Conservation (phyloP, 37 sponge, comb jelly and placozoan genomes). For the Tethya wilhelma region DNA sequence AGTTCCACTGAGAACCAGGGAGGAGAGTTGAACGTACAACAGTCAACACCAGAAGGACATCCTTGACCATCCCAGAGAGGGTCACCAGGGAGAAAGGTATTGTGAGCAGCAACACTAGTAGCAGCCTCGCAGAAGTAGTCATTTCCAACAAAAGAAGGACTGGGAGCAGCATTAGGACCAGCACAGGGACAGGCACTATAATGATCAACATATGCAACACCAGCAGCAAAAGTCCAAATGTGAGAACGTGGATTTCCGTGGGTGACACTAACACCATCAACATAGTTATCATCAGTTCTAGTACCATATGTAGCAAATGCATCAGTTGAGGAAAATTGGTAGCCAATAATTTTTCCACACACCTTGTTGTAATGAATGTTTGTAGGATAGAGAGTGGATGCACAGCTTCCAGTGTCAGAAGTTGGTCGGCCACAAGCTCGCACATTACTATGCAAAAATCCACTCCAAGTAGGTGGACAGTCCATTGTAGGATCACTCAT, state of each 20-base stretch:
- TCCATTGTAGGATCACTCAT: no score
- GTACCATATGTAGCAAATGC: not conserved
- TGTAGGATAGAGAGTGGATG: no score
- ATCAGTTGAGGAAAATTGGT: slow-evolving; percentile 26
- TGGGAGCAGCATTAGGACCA: not conserved
- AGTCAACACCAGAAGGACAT: not conserved
- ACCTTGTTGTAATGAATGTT: slow-evolving; percentile 38
- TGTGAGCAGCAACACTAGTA: not conserved
- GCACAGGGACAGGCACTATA: not conserved
- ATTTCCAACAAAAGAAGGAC: slow-evolving; percentile 7
- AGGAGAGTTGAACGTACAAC: slow-evolving; percentile 11
- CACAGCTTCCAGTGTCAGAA: no score
- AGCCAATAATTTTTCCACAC: slow-evolving; percentile 61
- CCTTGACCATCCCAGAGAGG: slow-evolving; percentile 56
- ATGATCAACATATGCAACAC: not conserved
- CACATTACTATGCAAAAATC: no score
- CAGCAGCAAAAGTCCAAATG: slow-evolving; percentile 34
- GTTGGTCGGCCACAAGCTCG: no score
- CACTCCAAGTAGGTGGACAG: no score
- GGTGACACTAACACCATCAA: slow-evolving; percentile 38
- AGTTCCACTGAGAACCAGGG: slow-evolving; percentile 48
- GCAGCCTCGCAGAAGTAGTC: slow-evolving; percentile 30
- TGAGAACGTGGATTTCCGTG: slow-evolving; percentile 25
- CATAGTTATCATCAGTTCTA: not conserved
- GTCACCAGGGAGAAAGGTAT: not conserved